Base-by-base conservation (phyloP, 2,797 vertebrate genomes). In the Masticophis lateralis region DNA sequence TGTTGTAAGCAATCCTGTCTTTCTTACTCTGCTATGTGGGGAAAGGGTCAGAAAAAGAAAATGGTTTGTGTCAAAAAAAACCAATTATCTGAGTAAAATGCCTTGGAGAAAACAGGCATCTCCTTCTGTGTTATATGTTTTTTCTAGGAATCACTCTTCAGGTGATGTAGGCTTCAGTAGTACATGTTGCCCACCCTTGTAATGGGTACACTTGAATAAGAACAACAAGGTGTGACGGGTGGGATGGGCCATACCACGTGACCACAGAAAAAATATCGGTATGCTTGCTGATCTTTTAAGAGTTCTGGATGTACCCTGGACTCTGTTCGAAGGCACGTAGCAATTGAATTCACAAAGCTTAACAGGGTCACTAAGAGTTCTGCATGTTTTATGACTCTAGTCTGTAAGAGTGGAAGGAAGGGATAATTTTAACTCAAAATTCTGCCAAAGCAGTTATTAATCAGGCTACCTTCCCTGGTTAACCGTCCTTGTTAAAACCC, bases 321-420 rank as follows among this genome's bases (percentile, higher is more conserved):
- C 11, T 57, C 25, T 0, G 2, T 74, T 32, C 14, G 0, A 74
- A 3, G n/a, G n/a, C n/a, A 37, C n/a, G 1, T 20, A 37, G 69
- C 16, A 8, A 66, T 66, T 66, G 16, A 18, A 7, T 74, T 37
- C 69, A 18, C n/a, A 74, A 32, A 74, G n/a, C 69, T 74, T 69
- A 32, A 18, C n/a, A 32, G 66, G 66, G 5, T 32, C 66, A 32
- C 13, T 69, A 69, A 32, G 14, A 69, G 66, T 69, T 16, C n/a
- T 32, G 5, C 63, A 2, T 32, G 28, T 16, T 69, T 69, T 32
- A 28, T 14, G 63, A n/a, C 28, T n/a, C 13, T n/a, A 66, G 63
- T 66, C 27, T 5, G 25, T 28, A n/a, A 63, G 28, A n/a, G 4
- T n/a, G 16, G 32, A 74, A 74, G 16, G 16, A 37, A 74, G n/a